Percentiles rank a stretch among this genome's conserved stretches.
Conservation (phyloP, 64 coral and sea anemone species). For the Montipora efflorescens region DNA sequence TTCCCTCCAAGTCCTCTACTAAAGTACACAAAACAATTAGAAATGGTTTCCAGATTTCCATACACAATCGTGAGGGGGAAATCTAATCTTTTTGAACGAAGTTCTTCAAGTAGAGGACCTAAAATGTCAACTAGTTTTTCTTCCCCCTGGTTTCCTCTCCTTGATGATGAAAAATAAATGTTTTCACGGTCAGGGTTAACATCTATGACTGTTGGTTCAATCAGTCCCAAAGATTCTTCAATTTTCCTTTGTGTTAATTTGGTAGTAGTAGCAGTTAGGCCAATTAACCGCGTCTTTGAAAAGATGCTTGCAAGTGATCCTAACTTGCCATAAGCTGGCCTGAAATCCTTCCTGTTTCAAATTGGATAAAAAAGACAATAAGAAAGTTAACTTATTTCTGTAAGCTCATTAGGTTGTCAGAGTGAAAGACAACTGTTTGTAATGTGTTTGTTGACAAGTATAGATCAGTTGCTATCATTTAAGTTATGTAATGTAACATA, state of each 20-base stretch:
- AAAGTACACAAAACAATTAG: slow-evolving; percentile 43
- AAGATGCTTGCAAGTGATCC: slow-evolving; percentile 40
- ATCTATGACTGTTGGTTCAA: neutral
- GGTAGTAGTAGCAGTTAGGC: slow-evolving; percentile 65
- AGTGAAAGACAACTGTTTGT: too few relatives aligned
- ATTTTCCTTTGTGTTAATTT: neutral
- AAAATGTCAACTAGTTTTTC: slow-evolving; percentile 35
- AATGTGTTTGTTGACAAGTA: too few relatives aligned
- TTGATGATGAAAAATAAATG: slow-evolving; percentile 54
- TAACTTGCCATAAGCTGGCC: slow-evolving; percentile 65
- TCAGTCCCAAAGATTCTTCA: slow-evolving; percentile 15
- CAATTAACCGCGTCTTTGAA: slow-evolving; percentile 23
- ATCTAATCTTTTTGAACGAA: slow-evolving; percentile 21
- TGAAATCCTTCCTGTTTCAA: slow-evolving; percentile 50
- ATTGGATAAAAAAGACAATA: neutral
- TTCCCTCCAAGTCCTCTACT: neutral
- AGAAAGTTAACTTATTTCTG: too few relatives aligned
- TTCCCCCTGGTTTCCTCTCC: slow-evolving; percentile 10
- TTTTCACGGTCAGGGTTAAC: slow-evolving; percentile 1
- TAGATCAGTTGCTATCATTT: too few relatives aligned
- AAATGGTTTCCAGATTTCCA: slow-evolving; percentile 61
- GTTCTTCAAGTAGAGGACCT: neutral
- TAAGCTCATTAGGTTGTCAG: too few relatives aligned
- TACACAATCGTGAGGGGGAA: slow-evolving; percentile 47
- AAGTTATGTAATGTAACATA: too few relatives aligned